These are phyloP conservation scores for Acanthoscelides obtectus DNA, from an alignment of 2,888 invertebrate genomes.

Conservation along the genomic window DNA sequence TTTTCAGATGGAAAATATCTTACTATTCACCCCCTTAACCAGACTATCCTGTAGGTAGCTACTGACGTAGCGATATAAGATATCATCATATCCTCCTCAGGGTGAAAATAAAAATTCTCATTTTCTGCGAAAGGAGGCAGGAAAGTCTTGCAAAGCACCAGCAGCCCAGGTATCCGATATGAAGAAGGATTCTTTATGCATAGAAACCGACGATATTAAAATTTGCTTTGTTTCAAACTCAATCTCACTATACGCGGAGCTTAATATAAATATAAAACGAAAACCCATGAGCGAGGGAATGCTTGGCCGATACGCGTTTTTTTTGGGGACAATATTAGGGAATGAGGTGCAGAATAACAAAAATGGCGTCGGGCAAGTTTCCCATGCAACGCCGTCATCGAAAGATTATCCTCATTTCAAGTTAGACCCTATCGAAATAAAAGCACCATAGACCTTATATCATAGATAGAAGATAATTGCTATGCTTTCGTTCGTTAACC, in stretches of 20 bases:
- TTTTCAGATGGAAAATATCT: too few species aligned
- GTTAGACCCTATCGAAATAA: too few species aligned
- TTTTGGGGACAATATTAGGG: too few species aligned
- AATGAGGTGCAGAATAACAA: too few species aligned
- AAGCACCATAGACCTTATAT: too few species aligned
- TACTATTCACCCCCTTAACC: background rate
- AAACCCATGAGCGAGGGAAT: background rate
- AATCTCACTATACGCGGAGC: slow-evolving; percentile 42
- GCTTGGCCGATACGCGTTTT: too few species aligned
- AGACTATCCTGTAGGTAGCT: background rate
- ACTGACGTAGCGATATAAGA: background rate
- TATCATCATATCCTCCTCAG: slow-evolving; percentile 2
- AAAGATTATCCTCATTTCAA: too few species aligned
- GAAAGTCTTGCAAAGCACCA: slow-evolving; percentile 27
- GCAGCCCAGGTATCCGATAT: slow-evolving; percentile 40
- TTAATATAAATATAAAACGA: slow-evolving; percentile 42
- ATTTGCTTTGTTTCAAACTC: slow-evolving; percentile 47
- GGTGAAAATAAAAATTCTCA: slow-evolving; percentile 18
- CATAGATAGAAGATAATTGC: too few species aligned
- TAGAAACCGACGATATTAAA: slow-evolving; percentile 43
- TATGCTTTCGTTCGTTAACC: too few species aligned
- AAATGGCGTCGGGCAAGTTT: too few species aligned
- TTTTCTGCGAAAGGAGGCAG: too few species aligned
- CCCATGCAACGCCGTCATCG: too few species aligned
- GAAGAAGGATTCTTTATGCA: slow-evolving; percentile 40